phyloP scores from a whole-genome alignment of 2,797 vertebrate genomes.

The Sebastiscus albofasciatus region DNA sequence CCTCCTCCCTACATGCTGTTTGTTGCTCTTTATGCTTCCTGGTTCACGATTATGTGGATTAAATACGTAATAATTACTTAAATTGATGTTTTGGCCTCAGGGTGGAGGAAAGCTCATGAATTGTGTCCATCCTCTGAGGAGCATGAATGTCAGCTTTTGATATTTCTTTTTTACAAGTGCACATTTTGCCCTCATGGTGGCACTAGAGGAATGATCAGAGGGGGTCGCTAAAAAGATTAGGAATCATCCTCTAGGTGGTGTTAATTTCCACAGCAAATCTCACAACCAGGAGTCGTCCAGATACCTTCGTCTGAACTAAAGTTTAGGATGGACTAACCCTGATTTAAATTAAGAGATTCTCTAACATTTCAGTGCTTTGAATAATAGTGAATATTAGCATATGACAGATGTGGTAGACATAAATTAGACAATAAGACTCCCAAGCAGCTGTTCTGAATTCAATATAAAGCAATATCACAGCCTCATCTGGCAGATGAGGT shows the following conservation, averaged over 20 bases:
- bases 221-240: accelerated
- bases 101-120: neutral
- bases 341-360: neutral
- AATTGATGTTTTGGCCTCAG: neutral
- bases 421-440: neutral
- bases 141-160: neutral
- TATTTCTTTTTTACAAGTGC: neutral
- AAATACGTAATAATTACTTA: too few relatives aligned
- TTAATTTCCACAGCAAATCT: neutral
- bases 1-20: too few relatives aligned
- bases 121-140: neutral
- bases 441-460: neutral
- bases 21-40: too few relatives aligned
- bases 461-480: neutral
- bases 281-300: neutral
- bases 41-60: too few relatives aligned
- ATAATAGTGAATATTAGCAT: neutral
- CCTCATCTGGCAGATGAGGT: neutral
- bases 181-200: too few relatives aligned
- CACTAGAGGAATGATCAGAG: too few relatives aligned
- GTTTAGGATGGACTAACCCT: neutral
- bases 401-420: neutral
- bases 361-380: neutral
- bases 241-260: neutral
- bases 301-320: neutral